A percentile compares a stretch with the other conserved stretches of the same genome.
Evolutionary conservation across 2,888 invertebrate species (phyloP).

Genomic region (Morinoia aosen): DNA sequence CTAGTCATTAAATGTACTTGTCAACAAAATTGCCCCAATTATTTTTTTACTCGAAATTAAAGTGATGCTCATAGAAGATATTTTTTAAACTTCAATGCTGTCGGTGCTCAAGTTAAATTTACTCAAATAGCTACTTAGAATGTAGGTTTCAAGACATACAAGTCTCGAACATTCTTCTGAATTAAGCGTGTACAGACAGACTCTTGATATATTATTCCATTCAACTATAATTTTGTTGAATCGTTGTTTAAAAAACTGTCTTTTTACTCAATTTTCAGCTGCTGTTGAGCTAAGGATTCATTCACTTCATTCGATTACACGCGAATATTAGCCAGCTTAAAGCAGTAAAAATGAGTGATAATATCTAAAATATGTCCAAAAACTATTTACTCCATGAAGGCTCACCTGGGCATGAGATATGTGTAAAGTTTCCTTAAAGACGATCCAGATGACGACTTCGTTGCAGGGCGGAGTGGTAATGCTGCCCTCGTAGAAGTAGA

Average conservation of each 20-base stretch:
- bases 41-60: not conserved
- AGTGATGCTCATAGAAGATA: not conserved
- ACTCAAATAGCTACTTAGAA: not conserved
- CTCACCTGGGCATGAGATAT: slow-evolving; percentile 8
- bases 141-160: not conserved
- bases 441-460: slow-evolving; percentile 27
- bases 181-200: not conserved
- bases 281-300: not conserved
- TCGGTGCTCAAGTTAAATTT: not conserved
- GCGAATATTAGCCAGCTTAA: not conserved
- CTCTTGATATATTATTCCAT: not conserved
- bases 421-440: slow-evolving; percentile 40
- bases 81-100: not conserved
- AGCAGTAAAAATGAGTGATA: not conserved
- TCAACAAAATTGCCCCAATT: not conserved
- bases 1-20: not conserved
- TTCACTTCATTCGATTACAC: not conserved
- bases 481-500: slow-evolving; percentile 33
- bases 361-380: no score
- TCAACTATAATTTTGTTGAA: not conserved
- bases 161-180: not conserved
- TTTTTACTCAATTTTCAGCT: not conserved
- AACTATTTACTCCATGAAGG: not conserved
- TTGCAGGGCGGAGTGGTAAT: slow-evolving; percentile 13
- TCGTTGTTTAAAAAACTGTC: not conserved